These are phyloP conservation scores for Tenthredo notha DNA, from an alignment of 2,888 invertebrate species.

Conservation along the genomic window DNA sequence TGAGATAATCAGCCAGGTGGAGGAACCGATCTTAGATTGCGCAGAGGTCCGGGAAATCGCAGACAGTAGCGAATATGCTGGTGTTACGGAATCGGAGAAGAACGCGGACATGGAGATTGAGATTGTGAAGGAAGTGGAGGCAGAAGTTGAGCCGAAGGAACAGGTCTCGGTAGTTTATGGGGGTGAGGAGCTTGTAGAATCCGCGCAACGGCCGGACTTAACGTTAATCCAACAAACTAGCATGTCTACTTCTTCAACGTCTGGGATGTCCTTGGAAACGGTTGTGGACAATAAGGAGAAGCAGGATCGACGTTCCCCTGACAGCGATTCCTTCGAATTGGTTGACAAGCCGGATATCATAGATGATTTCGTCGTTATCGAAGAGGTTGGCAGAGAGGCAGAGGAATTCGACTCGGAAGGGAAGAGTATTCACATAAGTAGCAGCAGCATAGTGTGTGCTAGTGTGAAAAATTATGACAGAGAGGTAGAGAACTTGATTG, in stretches of 20 bases:
- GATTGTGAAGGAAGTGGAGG: constrained; percentile 57
- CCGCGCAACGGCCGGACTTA: constrained; percentile 60
- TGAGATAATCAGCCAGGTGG: constrained; percentile 82
- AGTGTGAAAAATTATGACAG: constrained; percentile 81
- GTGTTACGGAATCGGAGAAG: constrained; percentile 72
- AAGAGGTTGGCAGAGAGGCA: constrained; percentile 93
- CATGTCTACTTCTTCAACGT: constrained; percentile 75
- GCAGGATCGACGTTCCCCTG: constrained; percentile 83
- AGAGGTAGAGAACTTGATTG: constrained; percentile 80
- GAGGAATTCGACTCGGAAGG: constrained; percentile 91
- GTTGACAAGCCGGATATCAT: constrained; percentile 92
- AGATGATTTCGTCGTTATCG: constrained; percentile 93
- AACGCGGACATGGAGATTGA: constrained; percentile 50
- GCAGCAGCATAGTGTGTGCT: constrained; percentile 76
- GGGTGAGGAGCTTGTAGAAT: constrained; percentile 14
- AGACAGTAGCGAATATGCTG: constrained; percentile 56
- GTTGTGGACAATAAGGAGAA: constrained; percentile 72
- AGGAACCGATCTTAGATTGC: constrained; percentile 83
- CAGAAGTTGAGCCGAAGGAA: constrained; percentile 10
- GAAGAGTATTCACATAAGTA: constrained; percentile 86
- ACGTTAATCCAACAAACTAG: constrained; percentile 72
- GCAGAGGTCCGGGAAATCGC: constrained; percentile 78
- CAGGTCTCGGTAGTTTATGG: constrained; percentile 58
- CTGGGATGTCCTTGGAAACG: constrained; percentile 74
- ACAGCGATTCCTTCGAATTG: constrained; percentile 92